Evolutionary conservation across 1,140 invertebrate genomes (phyloP), one percentile per base, ranked within the genome.

Genomic region (Melanaphis sacchari): DNA sequence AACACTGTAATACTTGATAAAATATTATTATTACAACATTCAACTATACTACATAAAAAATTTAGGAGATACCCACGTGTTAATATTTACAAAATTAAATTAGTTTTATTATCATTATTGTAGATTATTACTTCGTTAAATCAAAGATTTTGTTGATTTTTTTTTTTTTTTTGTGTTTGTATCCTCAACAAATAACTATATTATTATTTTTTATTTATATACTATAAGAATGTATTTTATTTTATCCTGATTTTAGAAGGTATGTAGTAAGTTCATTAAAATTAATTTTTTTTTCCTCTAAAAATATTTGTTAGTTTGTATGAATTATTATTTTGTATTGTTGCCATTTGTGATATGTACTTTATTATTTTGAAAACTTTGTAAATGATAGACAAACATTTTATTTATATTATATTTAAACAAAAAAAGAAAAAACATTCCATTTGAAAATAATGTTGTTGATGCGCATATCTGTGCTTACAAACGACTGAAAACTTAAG

Each of bases 331-430:
- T 93, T 93, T 93, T 85, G 76, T 93, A 93, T 93, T 49, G 91
- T 84, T 93, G 91, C 91, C 91, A 93, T 93, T 85, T 92, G 91
- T 92, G 91, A 93, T 93, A 93, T 93, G 76, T 93, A 93, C 90
- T 81, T 43, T 91, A 91, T 81, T 91, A 54, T 91, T 91, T 46
- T 81, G 36, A 91, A 91, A 81, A n/a, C 18, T 9, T 52, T 66
- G 21, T 46, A 82, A 82, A 91, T 21, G 66, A 91, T 81, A 31
- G 66, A 82, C 41, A n/a, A 91, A 82, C 31, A 81, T 91, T 46
- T 81, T 91, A 38, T 91, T 91, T 46, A 81, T 81, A 46, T 15
- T 81, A 46, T 81, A 43, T 59, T 11, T 26, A 54, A 89, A n/a
- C n/a, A n/a, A 36, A 8, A 24, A 66, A 41, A 59, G 26, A 40